Evolutionary conservation across 37 sponge, comb jelly and placozoan species (phyloP), one percentile per base, ranked within the genome.

Genomic region (Tethya wilhelma): DNA sequence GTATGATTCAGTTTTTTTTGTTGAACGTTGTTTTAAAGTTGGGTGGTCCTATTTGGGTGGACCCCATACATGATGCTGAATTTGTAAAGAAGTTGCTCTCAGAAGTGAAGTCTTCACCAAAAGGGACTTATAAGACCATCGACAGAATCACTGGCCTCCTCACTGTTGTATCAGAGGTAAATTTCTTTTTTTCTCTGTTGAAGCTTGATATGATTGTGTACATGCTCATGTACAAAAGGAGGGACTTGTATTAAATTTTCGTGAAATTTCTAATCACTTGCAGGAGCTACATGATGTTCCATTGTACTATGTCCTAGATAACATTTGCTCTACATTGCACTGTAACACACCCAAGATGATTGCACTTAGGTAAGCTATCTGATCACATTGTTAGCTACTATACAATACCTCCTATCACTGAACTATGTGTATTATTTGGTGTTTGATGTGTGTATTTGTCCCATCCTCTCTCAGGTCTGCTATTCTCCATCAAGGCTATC

Each of bases 31-130:
- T 11, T 25, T 33, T 81, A 37, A 79, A 94, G 86, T 53, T 98
- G 28, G 99, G 99, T 11, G 99, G 99, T 41, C 99, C 99, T 30
- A 90, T 96, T 38, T 96, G 97, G 97, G 45, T 75, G 7, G 91
- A 88, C 6, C 90, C 95, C 11, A 96, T 96, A 19, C 97, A 99
- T 74, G 90, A 94, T 58, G 3, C 44, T n/a, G 77, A 83, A 14
- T 99, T 99, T 87, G 93, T 94, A 40, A 44, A 62, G 5, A 68
- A 86, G n/a, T 65, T 97, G 46, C 46, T 93, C 55, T 76, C 73
- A 12, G 77, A 77, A 28, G 86, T 85, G 22, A 75, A 73, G 56
- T 38, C 59, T 37, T 8, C 36, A 0, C 55, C 45, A 1, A 33
- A 77, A 37, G 49, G 34, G 11, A 44, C 68, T 23, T 91, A 87